Conservation (phyloP, 2,888 invertebrate genomes). For the Helleia helle region DNA sequence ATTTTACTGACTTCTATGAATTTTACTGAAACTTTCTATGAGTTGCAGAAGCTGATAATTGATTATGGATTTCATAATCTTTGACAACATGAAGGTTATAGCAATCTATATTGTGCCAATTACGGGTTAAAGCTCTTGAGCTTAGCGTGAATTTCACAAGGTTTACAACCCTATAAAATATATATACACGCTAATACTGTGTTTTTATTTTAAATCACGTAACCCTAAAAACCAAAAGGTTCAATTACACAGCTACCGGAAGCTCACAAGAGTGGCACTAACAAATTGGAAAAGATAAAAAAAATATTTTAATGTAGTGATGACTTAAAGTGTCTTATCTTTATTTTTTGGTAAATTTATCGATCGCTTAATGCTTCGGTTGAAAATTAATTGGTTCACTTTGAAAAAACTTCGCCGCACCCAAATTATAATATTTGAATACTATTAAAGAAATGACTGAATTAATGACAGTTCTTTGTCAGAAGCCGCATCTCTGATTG, state of each 20-base stretch:
- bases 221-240: constrained; percentile 68
- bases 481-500: neutral
- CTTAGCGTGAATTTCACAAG: too few relatives aligned
- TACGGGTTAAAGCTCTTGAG: neutral
- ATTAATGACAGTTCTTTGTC: constrained; percentile 5
- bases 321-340: constrained; percentile 45
- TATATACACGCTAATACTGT: too few relatives aligned
- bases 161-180: too few relatives aligned
- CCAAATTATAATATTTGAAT: constrained; percentile 51
- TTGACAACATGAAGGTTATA: too few relatives aligned
- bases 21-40: too few relatives aligned
- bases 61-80: too few relatives aligned
- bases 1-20: too few relatives aligned
- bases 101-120: too few relatives aligned
- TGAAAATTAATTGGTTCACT: constrained; percentile 30
- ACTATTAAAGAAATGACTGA: constrained; percentile 36
- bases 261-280: constrained; percentile 62
- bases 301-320: constrained; percentile 60
- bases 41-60: too few relatives aligned
- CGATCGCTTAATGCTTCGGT: constrained; percentile 46
- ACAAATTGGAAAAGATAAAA: constrained; percentile 71
- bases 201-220: neutral
- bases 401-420: constrained; percentile 47
- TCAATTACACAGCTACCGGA: constrained; percentile 70
- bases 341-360: constrained; percentile 50